Base-by-base conservation (phyloP, 1,140 invertebrate genomes). In the Zelostemma sp. region DNA sequence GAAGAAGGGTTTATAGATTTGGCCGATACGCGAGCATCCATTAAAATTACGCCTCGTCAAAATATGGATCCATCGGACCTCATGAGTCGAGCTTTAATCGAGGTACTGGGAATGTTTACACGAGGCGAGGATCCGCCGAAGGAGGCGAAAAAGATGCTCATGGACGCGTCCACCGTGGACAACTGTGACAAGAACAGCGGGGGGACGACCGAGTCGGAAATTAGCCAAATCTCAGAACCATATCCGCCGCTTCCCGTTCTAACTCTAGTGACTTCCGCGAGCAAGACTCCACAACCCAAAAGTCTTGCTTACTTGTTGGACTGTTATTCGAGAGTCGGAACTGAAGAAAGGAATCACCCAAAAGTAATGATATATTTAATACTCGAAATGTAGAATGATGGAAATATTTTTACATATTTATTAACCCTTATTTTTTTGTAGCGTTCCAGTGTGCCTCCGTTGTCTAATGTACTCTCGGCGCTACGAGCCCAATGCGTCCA, bases 301-400 rank as follows among this genome's bases (percentile, higher is more conserved):
- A 86, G 85, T 58, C 74, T 92, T 45, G 82, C 84, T 54, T 92
- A 91, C 78, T 80, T 90, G 56, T 79, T 91, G 68, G 88, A 90
- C 69, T 91, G 89, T 63, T 93, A 92, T 77, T 87, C 88, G n/a
- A 88, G 90, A 68, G 88, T 91, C 6, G 88, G 88, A 35, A 68
- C 89, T 1, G 91, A 93, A 73, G 91, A 92, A 77, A 86, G 89
- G 68, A 90, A 91, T 79, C 86, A 92, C 78, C 91, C 93, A 15
- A 95, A 94, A 87, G 89, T 90, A 68, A n/a, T n/a, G n/a, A n/a
- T n/a, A n/a, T n/a, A n/a, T n/a, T n/a, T n/a, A n/a, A n/a, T n/a
- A n/a, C n/a, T n/a, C n/a, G n/a, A n/a, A n/a, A n/a, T n/a, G n/a
- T n/a, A n/a, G n/a, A n/a, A n/a, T n/a, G n/a, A n/a, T n/a, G n/a